These are phyloP conservation scores for Stenodema calcarata DNA, from an alignment of 2,888 invertebrate species.

Conservation along the genomic window DNA sequence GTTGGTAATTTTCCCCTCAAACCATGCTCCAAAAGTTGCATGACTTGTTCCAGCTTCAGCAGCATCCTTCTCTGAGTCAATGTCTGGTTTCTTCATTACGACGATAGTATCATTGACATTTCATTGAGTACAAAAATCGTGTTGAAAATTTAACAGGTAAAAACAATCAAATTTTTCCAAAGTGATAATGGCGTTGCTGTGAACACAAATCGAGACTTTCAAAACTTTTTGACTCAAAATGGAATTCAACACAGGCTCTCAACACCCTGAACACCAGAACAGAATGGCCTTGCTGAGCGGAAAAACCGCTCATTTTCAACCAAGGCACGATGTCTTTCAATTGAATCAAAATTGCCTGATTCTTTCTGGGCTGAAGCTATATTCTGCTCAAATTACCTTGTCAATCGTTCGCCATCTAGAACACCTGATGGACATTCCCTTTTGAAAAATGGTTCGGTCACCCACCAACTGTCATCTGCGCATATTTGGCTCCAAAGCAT, in stretches of 20 bases:
- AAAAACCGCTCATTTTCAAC: background rate
- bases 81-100: no score
- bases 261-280: conserved; percentile 56
- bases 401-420: conserved; percentile 13
- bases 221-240: conserved; percentile 54
- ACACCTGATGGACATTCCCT: background rate
- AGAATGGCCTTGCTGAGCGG: conserved; percentile 23
- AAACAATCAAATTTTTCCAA: conserved; percentile 30
- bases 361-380: conserved; percentile 54
- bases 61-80: no score
- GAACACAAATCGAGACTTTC: conserved; percentile 53
- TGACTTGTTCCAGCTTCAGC: no score
- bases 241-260: conserved; percentile 57
- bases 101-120: no score
- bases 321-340: background rate
- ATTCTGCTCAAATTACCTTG: background rate
- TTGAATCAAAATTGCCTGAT: background rate
- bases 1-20: conserved; percentile 55
- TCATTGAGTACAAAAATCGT: conserved; percentile 53
- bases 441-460: conserved; percentile 3
- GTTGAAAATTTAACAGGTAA: conserved; percentile 56
- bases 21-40: conserved; percentile 61
- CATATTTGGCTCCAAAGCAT: no score
- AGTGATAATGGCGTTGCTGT: conserved; percentile 13
- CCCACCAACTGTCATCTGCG: background rate